Conservation (phyloP, 2,113 vertebrate genomes). For the Mormyrus lacerda region DNA sequence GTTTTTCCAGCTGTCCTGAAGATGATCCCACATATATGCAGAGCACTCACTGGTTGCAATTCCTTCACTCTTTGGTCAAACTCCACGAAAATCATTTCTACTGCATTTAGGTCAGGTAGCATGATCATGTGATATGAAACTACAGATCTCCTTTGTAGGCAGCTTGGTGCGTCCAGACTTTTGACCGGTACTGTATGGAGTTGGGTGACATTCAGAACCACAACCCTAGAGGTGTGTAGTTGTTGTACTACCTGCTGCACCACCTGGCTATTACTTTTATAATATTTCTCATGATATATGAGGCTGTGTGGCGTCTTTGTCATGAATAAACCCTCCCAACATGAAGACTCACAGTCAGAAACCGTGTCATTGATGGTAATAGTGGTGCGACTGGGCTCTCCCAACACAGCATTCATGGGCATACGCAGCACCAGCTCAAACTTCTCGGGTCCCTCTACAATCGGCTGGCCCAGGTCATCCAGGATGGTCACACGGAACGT, state of each 20-base stretch:
- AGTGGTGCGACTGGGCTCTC: slow-evolving; percentile 69
- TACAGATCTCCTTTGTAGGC: neutral
- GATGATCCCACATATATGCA: neutral
- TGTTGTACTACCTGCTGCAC: neutral
- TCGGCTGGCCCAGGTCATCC: slow-evolving; percentile 66
- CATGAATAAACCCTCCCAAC: neutral
- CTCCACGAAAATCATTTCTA: neutral
- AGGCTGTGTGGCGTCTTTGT: neutral
- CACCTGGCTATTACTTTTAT: neutral
- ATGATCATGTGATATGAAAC: neutral
- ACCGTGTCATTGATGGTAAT: slow-evolving; percentile 68
- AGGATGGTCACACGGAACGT: slow-evolving; percentile 71
- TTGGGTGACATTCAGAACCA: neutral
- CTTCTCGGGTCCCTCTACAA: slow-evolving; percentile 69
- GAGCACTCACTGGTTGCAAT: neutral
- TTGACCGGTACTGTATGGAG: neutral
- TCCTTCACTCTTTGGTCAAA: neutral
- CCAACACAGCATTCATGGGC: slow-evolving; percentile 68
- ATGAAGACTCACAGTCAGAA: slow-evolving; percentile 58
- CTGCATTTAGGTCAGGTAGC: neutral
- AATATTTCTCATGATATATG: neutral
- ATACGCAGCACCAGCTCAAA: slow-evolving; percentile 74
- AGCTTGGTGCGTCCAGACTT: neutral
- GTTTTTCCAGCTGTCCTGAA: neutral
- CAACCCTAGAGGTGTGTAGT: neutral